Conservation (phyloP, 2,888 invertebrate genomes). For the Silvanus unidentatus region DNA sequence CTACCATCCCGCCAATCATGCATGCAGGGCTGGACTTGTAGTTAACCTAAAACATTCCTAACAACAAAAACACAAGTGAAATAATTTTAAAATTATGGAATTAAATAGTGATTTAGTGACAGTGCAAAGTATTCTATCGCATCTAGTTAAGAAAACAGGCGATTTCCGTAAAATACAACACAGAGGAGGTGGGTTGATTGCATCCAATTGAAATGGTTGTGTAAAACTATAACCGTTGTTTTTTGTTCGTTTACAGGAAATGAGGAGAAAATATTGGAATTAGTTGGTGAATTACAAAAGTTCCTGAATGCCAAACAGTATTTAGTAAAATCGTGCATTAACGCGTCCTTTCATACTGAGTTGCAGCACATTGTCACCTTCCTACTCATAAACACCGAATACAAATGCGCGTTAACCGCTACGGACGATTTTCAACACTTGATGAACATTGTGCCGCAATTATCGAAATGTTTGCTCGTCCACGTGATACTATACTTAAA, state of each 20-base stretch:
- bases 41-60: too few relatives aligned
- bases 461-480: conserved; percentile 37
- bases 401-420: conserved; percentile 23
- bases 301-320: conserved; percentile 21
- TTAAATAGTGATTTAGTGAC: conserved; percentile 33
- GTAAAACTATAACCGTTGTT: background rate
- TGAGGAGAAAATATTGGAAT: conserved; percentile 29
- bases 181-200: conserved; percentile 31
- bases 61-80: conserved; percentile 8
- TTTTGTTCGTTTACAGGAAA: conserved; percentile 28
- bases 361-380: conserved; percentile 26
- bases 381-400: conserved; percentile 30
- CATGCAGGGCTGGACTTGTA: too few relatives aligned
- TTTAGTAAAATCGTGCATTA: conserved; percentile 20
- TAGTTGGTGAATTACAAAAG: conserved; percentile 23
- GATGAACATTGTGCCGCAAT: conserved; percentile 30
- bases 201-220: too few relatives aligned
- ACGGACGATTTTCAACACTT: conserved; percentile 33
- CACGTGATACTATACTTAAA: conserved; percentile 30
- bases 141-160: conserved; percentile 27
- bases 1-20: too few relatives aligned
- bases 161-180: conserved; percentile 35
- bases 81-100: conserved; percentile 29
- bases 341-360: conserved; percentile 21
- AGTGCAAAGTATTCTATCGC: conserved; percentile 34